A percentile compares a stretch with the other conserved stretches of the same genome.
These are phyloP conservation scores for Mactromeris polynyma DNA, from an alignment of 2,888 invertebrate species.

Conservation along the genomic window DNA sequence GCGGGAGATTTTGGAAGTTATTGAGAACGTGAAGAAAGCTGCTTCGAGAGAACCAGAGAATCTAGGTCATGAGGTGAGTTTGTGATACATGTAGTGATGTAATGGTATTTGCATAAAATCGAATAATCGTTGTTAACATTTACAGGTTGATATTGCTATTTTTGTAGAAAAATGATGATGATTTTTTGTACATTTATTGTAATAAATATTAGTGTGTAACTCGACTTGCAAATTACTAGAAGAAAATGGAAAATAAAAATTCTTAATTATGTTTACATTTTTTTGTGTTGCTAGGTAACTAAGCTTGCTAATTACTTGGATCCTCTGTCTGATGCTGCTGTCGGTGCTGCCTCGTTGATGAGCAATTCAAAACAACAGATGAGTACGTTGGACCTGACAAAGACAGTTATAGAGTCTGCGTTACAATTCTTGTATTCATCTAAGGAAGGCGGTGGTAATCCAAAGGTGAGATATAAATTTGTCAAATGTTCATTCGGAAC, in stretches of 20 bases:
- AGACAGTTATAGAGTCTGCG: constrained; percentile 97
- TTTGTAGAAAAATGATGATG: too few species aligned
- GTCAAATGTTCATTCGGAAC: too few species aligned
- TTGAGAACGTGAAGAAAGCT: constrained; percentile 94
- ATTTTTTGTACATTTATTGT: too few species aligned
- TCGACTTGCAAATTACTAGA: too few species aligned
- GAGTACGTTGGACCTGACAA: constrained; percentile 95
- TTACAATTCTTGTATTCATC: constrained; percentile 94
- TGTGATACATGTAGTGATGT: too few species aligned
- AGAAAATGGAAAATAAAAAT: background rate
- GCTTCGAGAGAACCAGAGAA: constrained; percentile 97
- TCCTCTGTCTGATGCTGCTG: constrained; percentile 93
- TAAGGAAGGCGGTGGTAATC: constrained; percentile 97
- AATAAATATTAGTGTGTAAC: too few species aligned
- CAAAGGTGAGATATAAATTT: constrained; percentile 89
- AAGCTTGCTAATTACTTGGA: constrained; percentile 90
- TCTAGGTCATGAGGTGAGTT: constrained; percentile 94
- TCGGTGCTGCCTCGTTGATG: constrained; percentile 93
- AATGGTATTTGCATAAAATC: too few species aligned
- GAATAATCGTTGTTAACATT: too few species aligned
- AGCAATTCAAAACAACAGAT: constrained; percentile 95
- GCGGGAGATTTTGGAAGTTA: constrained; percentile 93
- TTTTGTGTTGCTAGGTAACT: constrained; percentile 49
- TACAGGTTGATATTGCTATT: too few species aligned
- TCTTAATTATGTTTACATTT: too few species aligned